A percentile compares a stretch with the other conserved stretches of the same genome.
phyloP scores from a whole-genome alignment of 2,113 vertebrate genomes.

The Candoia aspera region DNA sequence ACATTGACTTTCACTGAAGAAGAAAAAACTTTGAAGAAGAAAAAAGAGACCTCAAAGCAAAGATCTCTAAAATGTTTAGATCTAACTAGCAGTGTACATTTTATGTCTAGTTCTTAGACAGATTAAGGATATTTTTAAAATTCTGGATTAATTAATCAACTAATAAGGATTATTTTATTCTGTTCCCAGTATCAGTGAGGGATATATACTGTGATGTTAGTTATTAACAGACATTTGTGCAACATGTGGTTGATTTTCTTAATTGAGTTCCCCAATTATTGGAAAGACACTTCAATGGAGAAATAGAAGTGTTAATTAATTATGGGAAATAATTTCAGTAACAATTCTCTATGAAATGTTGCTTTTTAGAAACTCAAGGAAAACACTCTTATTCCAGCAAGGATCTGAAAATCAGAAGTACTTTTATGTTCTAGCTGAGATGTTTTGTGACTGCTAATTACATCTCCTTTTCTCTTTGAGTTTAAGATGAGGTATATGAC shows the following conservation, averaged over 20 bases:
- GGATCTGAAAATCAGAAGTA: not conserved
- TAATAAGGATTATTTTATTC: not conserved
- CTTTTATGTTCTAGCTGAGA: not conserved
- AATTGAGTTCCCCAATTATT: not conserved
- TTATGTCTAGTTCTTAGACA: not conserved
- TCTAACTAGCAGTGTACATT: not conserved
- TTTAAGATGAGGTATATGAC: not conserved
- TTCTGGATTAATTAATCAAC: not conserved
- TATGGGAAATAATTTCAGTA: not conserved
- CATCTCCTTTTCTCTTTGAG: not conserved
- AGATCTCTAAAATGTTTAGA: not conserved
- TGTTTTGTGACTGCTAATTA: not conserved
- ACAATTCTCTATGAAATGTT: not conserved
- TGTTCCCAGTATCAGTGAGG: not conserved
- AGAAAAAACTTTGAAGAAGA: not conserved
- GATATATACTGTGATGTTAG: not conserved
- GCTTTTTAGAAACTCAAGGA: not conserved
- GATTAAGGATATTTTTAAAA: not conserved
- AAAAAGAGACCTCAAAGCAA: not conserved
- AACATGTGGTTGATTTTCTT: not conserved
- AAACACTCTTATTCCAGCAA: not conserved
- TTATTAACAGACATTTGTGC: not conserved
- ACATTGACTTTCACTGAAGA: not conserved
- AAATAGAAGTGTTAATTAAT: not conserved
- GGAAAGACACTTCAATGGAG: not conserved